Percentiles rank a stretch among this genome's conserved stretches.
These are phyloP conservation scores for Upupa epops DNA, from an alignment of 2,113 vertebrate species.

Conservation along the genomic window DNA sequence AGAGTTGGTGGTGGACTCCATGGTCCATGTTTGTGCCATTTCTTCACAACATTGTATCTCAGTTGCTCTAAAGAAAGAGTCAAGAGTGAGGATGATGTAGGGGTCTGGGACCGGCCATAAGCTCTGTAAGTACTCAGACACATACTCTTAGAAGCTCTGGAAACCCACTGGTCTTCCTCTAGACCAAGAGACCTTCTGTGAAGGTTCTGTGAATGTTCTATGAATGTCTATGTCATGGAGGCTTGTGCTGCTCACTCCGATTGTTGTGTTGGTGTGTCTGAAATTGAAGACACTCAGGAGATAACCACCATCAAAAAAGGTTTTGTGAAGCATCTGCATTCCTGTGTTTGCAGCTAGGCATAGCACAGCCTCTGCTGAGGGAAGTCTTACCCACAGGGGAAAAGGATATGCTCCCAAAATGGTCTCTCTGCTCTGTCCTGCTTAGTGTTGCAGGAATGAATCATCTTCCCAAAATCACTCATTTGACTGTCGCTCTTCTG, in stretches of 20 bases:
- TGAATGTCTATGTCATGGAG: background rate
- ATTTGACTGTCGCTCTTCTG: constrained; percentile 71
- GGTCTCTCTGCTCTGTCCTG: background rate
- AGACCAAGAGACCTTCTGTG: background rate
- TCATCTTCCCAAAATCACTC: constrained; percentile 47
- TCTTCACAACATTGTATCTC: background rate
- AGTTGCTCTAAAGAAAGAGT: background rate
- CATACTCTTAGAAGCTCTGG: background rate
- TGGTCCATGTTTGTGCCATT: background rate
- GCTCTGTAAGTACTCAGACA: background rate
- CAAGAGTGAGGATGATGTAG: background rate
- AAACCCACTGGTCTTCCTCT: background rate
- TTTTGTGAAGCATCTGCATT: background rate
- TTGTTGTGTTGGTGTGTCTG: background rate
- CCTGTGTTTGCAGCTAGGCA: background rate
- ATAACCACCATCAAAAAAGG: background rate
- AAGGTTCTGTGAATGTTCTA: background rate
- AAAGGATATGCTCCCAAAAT: background rate
- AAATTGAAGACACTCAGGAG: background rate
- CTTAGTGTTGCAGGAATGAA: constrained; percentile 33
- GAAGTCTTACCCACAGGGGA: background rate
- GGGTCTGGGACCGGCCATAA: background rate
- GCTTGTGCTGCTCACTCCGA: background rate
- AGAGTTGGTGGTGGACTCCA: background rate
- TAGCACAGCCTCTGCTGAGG: background rate